Conservation (phyloP, 2,888 invertebrate species). For the Epirrhoe tristata region DNA sequence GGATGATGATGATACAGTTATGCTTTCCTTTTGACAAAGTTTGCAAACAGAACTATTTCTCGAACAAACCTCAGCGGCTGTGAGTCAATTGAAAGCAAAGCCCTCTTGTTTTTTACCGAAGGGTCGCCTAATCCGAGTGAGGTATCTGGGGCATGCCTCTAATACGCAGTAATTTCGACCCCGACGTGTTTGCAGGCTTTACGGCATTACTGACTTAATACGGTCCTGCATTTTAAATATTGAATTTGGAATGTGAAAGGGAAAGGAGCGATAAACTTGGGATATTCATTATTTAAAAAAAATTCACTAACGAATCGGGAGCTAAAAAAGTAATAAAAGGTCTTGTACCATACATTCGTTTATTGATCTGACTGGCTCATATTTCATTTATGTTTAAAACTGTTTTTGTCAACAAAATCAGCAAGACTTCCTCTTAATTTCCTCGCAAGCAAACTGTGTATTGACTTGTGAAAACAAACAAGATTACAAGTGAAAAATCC, state of each 20-base stretch:
- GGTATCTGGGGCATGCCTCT: conserved; percentile 68
- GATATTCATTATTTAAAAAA: neutral
- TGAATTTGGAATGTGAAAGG: conserved; percentile 45
- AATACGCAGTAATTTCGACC: conserved; percentile 82
- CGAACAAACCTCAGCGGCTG: conserved; percentile 10
- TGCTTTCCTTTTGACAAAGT: neutral
- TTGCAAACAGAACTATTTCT: neutral
- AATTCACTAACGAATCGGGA: too few species aligned
- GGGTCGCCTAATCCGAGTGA: conserved; percentile 73
- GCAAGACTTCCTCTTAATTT: neutral
- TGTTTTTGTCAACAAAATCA: neutral
- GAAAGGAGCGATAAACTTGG: conserved; percentile 12
- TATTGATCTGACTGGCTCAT: too few species aligned
- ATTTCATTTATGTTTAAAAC: too few species aligned
- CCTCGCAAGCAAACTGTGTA: neutral
- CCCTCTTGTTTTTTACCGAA: conserved; percentile 82
- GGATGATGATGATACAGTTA: neutral
- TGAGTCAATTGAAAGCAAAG: conserved; percentile 59
- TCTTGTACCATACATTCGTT: too few species aligned
- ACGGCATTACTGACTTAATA: conserved; percentile 65
- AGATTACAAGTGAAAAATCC: neutral
- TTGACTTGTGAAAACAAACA: neutral
- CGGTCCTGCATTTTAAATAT: conserved; percentile 51
- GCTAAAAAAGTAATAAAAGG: too few species aligned
- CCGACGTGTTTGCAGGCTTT: conserved; percentile 63